Evolutionary conservation across 2,888 invertebrate genomes (phyloP), one percentile per base, ranked within the genome.

Genomic region (Agrotis clavis): DNA sequence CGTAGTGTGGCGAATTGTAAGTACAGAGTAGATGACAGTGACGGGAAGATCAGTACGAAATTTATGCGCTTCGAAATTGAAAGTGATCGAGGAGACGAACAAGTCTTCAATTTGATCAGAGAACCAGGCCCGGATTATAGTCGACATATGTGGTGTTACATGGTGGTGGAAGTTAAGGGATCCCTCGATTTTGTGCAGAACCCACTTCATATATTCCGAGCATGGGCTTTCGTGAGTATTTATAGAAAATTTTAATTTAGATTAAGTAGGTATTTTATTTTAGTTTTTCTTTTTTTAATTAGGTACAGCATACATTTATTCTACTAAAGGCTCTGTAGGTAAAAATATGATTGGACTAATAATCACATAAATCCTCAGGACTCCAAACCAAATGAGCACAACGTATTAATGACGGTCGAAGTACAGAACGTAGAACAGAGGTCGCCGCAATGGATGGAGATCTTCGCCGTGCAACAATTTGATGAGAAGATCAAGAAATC

Each of bases 401-500:
- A 93, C 11, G 94, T 95, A 4, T 94, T 94, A 0, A 89, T 96
- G 74, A 95, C 97, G 89, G 94, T 97, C 2, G 94, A 96, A 92
- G 97, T 97, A 1, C 91, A 93, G 21, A 97, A 97, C 86, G 92
- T 97, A 71, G 97, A 97, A 71, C 96, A 96, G 82, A 92, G 96
- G n/a, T 93, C 95, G 0, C 97, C 97, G 7, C 92, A 94, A n/a
- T 97, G 97, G 97, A 91, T 95, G 21, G 94, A 94, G 82, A 96
- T 97, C 74, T 96, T 97, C 74, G 95, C 97, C 0, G 96, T 97
- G 4, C 94, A 96, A 83, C 96, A 96, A 87, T 97, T 97, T 75
- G 87, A 95, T 16, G 97, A 97, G 92, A 97, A 97, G 85, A 90
- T 92, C 0, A 35, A 67, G 0, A 92, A 90, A 81, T 80, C 82